Percentiles rank a stretch among this genome's conserved stretches.
phyloP scores from a whole-genome alignment of 2,113 vertebrate genomes.

The Embiotoca jacksoni region DNA sequence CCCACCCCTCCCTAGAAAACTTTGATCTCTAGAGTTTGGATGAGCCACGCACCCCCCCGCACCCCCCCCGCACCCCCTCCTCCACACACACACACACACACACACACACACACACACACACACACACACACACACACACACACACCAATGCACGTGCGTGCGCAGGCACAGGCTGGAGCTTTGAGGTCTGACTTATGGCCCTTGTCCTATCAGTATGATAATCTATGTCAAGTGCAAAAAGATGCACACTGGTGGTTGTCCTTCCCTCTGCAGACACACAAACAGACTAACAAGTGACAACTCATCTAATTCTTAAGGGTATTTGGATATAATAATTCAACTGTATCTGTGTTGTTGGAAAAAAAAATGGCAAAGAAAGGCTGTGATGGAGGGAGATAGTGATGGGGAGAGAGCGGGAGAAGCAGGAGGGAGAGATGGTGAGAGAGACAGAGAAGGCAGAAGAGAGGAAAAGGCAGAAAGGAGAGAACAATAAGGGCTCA shows the following conservation, averaged over 20 bases:
- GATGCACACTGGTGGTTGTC: conserved; percentile 45
- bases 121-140: conserved; percentile 45
- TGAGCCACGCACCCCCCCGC: conserved; percentile 29
- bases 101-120: conserved; percentile 53
- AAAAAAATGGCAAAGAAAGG: conserved; percentile 44
- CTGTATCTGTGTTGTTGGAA: conserved; percentile 39
- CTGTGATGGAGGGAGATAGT: conserved; percentile 14
- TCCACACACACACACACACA: neutral
- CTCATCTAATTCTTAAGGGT: conserved; percentile 26
- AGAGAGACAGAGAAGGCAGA: conserved; percentile 57
- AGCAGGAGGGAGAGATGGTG: conserved; percentile 27
- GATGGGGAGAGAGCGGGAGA: conserved; percentile 26
- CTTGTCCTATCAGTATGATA: conserved; percentile 65
- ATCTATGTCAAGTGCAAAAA: conserved; percentile 78
- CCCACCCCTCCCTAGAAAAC: conserved; percentile 34
- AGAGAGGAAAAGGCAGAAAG: conserved; percentile 74
- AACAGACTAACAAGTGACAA: conserved; percentile 39
- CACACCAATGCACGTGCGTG: conserved; percentile 2
- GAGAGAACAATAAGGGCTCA: conserved; percentile 79
- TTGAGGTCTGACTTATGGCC: conserved; percentile 60
- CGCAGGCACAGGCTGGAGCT: conserved; percentile 3
- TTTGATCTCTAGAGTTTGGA: conserved; percentile 73
- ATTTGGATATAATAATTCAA: conserved; percentile 51
- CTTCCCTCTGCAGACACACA: conserved; percentile 26
- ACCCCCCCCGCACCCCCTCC: conserved; percentile 20